phyloP scores from a whole-genome alignment of 2,797 vertebrate genomes.

The Eulemur mongoz region DNA sequence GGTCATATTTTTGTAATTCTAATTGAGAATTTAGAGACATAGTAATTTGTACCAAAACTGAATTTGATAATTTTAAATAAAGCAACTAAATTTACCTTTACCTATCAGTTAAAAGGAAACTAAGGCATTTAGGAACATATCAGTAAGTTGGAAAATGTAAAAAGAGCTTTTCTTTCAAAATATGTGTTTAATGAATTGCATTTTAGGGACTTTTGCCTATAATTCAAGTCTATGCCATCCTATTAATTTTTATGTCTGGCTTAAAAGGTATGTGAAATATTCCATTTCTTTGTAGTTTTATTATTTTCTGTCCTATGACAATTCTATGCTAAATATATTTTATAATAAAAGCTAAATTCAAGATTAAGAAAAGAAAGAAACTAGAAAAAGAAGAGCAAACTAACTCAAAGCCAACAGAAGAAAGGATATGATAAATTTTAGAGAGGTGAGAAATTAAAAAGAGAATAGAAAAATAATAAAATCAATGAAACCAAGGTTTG shows the following conservation, averaged over 20 bases:
- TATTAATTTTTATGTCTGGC: slow-evolving; percentile 56
- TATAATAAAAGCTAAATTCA: slow-evolving; percentile 69
- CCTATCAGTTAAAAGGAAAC: slow-evolving; percentile 37
- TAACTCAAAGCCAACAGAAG: too few relatives aligned
- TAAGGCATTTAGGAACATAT: slow-evolving; percentile 32
- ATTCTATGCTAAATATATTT: slow-evolving; percentile 72
- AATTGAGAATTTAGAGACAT: slow-evolving; percentile 53
- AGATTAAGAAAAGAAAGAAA: background rate
- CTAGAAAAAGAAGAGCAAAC: too few relatives aligned
- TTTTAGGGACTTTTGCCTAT: slow-evolving; percentile 54
- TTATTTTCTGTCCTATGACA: slow-evolving; percentile 56
- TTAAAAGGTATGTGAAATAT: slow-evolving; percentile 65
- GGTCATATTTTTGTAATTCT: slow-evolving; percentile 67
- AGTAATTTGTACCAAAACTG: slow-evolving; percentile 58
- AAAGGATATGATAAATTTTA: too few relatives aligned
- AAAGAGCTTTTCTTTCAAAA: slow-evolving; percentile 54
- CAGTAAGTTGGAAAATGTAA: slow-evolving; percentile 48
- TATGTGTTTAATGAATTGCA: slow-evolving; percentile 40
- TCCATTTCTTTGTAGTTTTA: slow-evolving; percentile 55
- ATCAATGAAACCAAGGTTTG: too few relatives aligned
- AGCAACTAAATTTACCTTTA: slow-evolving; percentile 57
- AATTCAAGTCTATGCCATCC: slow-evolving; percentile 20
- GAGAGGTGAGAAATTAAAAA: too few relatives aligned
- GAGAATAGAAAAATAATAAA: too few relatives aligned
- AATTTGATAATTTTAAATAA: slow-evolving; percentile 64